Base-by-base conservation (phyloP, 1,140 invertebrate species). In the Euwallacea fornicatus region DNA sequence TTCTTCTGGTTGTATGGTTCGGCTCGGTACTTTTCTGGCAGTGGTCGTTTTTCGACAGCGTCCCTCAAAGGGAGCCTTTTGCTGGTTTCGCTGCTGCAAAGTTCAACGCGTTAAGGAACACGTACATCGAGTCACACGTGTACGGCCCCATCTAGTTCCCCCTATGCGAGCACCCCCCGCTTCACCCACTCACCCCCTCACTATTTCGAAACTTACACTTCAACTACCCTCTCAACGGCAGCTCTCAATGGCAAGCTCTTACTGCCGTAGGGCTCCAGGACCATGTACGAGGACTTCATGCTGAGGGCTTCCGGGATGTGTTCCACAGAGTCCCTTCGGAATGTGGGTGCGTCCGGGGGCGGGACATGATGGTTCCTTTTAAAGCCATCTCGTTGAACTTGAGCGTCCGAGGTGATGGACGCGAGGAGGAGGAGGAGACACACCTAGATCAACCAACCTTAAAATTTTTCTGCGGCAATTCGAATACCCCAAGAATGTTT, bases 21-120 rank as follows among this genome's bases (percentile, higher is more conserved):
- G 81, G 85, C 84, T 6, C 85, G 77, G 42, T 84, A 83, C 11
- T 80, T 78, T 74, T 89, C 85, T 8, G 86, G 86, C 3, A 82
- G 77, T 15, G 85, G 85, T 56, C 88, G 82, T 75, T 85, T 87
- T 81, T 91, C 89, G 0, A 91, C 89, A 0, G 90, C 87, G 78
- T 90, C 89, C 76, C 90, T 82, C 33, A 91, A 73, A 4, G 85
- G 84, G 60, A 84, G 64, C 73, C 81, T 75, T 75, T 74, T 74
- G 11, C 76, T 73, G 46, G 73, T 60, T 33, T 75, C 66, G 13
- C 61, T 74, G 60, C 76, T 79, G 16, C 6, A 71, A 54, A 9
- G 73, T 72, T 58, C 55, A 11, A 54, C 11, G 16, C 9, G 16
- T 58, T 16, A 33, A 33, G 7, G 9, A 16, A 16, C 6, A 33